Percentiles rank a stretch among this genome's conserved stretches.
Conservation (phyloP, 2,888 invertebrate genomes). For the Prenolepis imparis region DNA sequence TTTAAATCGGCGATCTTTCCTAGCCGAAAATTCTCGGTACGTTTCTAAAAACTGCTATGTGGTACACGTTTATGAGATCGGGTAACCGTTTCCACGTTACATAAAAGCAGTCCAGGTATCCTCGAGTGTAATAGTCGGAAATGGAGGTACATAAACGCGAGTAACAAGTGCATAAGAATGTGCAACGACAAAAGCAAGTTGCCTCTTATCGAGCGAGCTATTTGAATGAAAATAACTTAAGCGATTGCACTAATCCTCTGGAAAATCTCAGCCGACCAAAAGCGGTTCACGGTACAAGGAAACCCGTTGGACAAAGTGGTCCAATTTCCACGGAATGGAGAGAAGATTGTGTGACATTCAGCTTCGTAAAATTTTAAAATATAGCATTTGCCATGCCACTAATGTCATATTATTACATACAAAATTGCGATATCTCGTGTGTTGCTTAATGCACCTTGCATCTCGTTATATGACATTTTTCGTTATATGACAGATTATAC, state of each 20-base stretch:
- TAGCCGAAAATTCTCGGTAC: conserved; percentile 26
- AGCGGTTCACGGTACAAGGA: background rate
- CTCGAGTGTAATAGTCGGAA: conserved; percentile 4
- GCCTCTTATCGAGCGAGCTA: conserved; percentile 26
- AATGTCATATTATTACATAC: conserved; percentile 6
- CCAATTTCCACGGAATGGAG: background rate
- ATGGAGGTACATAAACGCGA: conserved; percentile 31
- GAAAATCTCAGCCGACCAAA: background rate
- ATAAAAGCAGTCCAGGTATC: conserved; percentile 8
- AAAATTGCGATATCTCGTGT: conserved; percentile 3
- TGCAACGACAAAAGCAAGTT: conserved; percentile 15
- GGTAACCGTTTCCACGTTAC: conserved; percentile 29
- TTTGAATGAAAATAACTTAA: conserved; percentile 38
- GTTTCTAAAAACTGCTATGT: conserved; percentile 22
- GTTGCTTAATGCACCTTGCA: background rate
- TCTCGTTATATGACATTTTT: background rate
- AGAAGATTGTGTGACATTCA: conserved; percentile 2
- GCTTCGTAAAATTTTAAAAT: conserved; percentile 10
- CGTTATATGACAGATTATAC: too few species aligned
- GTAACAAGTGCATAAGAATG: conserved; percentile 45
- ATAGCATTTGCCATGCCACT: background rate
- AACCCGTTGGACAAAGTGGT: conserved; percentile 3
- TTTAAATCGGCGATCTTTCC: background rate
- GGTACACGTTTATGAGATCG: conserved; percentile 35
- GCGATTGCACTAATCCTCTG: conserved; percentile 23